phyloP scores from a whole-genome alignment of 2,888 invertebrate genomes.

The Chymomyza amoena region DNA sequence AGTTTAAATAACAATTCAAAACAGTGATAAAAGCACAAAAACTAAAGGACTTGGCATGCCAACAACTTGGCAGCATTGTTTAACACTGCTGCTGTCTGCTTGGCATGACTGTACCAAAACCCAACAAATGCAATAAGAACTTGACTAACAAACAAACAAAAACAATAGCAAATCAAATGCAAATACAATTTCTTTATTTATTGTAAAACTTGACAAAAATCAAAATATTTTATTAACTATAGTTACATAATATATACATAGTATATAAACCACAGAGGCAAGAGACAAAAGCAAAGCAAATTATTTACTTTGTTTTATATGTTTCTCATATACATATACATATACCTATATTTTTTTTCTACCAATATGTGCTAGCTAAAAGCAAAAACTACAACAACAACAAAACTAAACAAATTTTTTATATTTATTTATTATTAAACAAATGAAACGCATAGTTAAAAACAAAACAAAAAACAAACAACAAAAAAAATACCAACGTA shows the following conservation, averaged over 20 bases:
- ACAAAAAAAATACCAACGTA: conserved; percentile 31
- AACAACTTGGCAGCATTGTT: neutral
- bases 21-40: neutral
- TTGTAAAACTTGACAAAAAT: neutral
- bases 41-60: neutral
- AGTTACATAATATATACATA: conserved; percentile 1
- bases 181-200: neutral
- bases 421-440: conserved; percentile 43
- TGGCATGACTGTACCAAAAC: neutral
- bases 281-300: conserved; percentile 28
- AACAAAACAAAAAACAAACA: conserved; percentile 31
- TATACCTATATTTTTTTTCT: conserved; percentile 41
- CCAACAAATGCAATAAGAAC: conserved; percentile 19
- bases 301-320: conserved; percentile 25
- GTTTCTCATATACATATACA: neutral
- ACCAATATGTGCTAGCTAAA: conserved; percentile 59
- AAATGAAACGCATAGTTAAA: conserved; percentile 16
- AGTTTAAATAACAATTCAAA: neutral
- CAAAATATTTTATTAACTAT: neutral
- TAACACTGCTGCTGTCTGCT: neutral
- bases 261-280: conserved; percentile 41
- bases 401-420: conserved; percentile 44
- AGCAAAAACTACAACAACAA: conserved; percentile 55
- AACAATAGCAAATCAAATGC: conserved; percentile 21
- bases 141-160: conserved; percentile 35